phyloP scores from a whole-genome alignment of 2,113 vertebrate genomes.

The Saguinus midas region DNA sequence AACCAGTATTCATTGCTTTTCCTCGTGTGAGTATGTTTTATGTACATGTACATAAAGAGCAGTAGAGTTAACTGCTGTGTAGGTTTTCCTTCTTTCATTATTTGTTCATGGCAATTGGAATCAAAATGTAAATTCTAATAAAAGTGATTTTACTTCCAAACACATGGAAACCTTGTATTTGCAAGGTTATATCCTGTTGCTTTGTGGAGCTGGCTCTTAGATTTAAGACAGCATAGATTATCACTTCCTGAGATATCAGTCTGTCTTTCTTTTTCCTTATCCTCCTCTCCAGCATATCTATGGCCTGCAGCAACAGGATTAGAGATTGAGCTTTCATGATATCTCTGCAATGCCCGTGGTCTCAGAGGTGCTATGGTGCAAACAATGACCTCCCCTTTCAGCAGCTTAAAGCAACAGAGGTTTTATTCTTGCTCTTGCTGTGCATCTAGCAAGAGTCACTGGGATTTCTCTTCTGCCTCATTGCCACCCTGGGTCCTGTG shows the following conservation, averaged over 20 bases:
- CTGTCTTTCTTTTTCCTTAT: neutral
- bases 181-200: neutral
- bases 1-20: neutral
- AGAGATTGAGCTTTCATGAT: neutral
- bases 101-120: neutral
- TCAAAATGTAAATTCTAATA: neutral
- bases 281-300: accelerated
- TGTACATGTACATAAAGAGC: neutral
- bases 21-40: neutral
- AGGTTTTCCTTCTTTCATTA: neutral
- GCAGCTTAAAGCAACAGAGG: neutral
- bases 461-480: neutral
- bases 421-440: neutral
- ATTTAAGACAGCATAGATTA: neutral
- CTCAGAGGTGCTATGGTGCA: neutral
- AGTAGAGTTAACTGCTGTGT: neutral
- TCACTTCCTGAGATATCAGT: neutral
- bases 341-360: neutral
- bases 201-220: neutral
- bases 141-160: neutral
- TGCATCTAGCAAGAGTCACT: neutral
- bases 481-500: neutral
- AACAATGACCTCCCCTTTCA: neutral
- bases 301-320: neutral
- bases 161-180: neutral